Base-by-base conservation (phyloP, 2,113 vertebrate species). In the Catagonus wagneri region DNA sequence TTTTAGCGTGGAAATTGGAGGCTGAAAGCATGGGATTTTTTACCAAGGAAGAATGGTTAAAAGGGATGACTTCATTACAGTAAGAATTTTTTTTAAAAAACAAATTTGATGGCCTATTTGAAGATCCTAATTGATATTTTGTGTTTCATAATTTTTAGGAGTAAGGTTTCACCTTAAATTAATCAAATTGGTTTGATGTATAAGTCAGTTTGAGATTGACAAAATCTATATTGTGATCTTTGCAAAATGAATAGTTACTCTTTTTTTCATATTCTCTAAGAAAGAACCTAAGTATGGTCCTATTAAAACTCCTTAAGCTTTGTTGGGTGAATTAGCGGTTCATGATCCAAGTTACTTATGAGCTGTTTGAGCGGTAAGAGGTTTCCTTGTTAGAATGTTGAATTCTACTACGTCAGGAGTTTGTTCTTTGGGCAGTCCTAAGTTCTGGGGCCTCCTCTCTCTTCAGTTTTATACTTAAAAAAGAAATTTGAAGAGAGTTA, bases 21-120 rank as follows among this genome's bases (percentile, higher is more conserved):
- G 99, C 99, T 98, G 99, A 99, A 98, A 99, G 98, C 98, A 99
- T 99, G 99, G 99, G 99, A 74, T 99, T 99, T 99, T 99, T 99
- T 99, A 99, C 99, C 92, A 99, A 99, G 98, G 99, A 99, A 97
- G 99, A 99, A 98, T 99, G 99, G 99, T 98, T 99, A 98, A 99
- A 99, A 97, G 99, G 99, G 98, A 99, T 99, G 99, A 99, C 99
- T 27, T 98, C 98, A 97, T 98, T 99, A 99, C 99, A 99, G 99
- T 99, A 99, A 99, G 99, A 97, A 44, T 69, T 65, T 96, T 76
- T 95, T 96, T 97, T 97, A 95, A 98, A 97, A 96, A 97, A 94
- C 97, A 97, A 96, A 96, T 97, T 96, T 97, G 91, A 97, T 97
- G 95, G 93, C 91, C 94, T 98, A 65, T 97, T 96, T 97, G 83